These are phyloP conservation scores for Guaruba guarouba DNA, from an alignment of 2,113 vertebrate species.

Conservation along the genomic window DNA sequence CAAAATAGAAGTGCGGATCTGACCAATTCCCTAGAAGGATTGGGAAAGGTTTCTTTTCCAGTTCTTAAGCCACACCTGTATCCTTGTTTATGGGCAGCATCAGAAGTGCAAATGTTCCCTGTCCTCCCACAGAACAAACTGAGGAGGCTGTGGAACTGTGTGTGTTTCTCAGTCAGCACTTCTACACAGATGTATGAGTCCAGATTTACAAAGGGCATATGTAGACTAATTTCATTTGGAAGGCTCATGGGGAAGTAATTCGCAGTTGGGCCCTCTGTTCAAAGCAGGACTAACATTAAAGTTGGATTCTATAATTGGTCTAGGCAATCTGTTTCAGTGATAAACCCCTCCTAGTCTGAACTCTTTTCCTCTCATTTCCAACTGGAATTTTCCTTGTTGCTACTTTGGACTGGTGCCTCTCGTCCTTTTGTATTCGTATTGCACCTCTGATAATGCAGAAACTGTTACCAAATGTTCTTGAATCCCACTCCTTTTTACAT, in stretches of 20 bases:
- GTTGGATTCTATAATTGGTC: not conserved
- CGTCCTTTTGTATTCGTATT: not conserved
- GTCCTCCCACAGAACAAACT: not conserved
- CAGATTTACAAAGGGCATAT: conserved; percentile 6
- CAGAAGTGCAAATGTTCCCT: not conserved
- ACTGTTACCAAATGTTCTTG: not conserved
- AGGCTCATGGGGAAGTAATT: not conserved
- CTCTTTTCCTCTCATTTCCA: not conserved
- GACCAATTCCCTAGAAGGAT: not conserved
- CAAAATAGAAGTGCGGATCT: not conserved
- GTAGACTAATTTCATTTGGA: conserved; percentile 6
- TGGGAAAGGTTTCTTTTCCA: not conserved
- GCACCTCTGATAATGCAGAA: not conserved
- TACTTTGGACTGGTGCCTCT: not conserved
- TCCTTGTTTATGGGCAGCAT: not conserved
- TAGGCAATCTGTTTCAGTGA: not conserved
- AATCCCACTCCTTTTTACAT: not conserved
- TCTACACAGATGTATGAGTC: not conserved
- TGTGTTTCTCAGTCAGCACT: not conserved
- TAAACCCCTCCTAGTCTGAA: not conserved
- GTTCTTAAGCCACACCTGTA: not conserved
- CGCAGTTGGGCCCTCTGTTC: not conserved
- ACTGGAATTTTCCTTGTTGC: not conserved
- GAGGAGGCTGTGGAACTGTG: not conserved
- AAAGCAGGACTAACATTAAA: not conserved